Base-by-base conservation (phyloP, 2,113 vertebrate genomes). In the Corythaixoides concolor region DNA sequence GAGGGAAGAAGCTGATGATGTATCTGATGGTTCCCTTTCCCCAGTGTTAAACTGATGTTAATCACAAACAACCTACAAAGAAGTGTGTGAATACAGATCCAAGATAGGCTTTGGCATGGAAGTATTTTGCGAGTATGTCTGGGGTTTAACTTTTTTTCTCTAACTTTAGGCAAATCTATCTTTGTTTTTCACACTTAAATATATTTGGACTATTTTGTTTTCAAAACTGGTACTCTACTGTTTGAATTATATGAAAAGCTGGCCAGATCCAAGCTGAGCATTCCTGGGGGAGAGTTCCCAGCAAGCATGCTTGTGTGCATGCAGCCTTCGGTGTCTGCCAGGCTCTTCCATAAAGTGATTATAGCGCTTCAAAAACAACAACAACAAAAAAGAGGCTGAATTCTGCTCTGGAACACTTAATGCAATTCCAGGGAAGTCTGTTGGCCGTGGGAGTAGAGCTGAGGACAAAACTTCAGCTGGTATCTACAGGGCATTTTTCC, bases 201-300 rank as follows among this genome's bases (percentile, higher is more conserved):
- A 47, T 83, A 62, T 80, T 92, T 85, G 33, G 73, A 62, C 18
- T 69, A 53, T 72, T 95, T 72, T 91, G 47, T 88, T 96, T 91
- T 89, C 69, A 86, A 68, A 94, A 68, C 10, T 62, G 67, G 26
- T 45, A 28, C 88, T 89, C 77, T 82, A 82, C 86, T 93, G 16
- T 88, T 85, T 80, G 81, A 92, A 80, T 93, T 94, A 58, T 78
- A 79, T 66, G 91, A 94, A 76, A 93, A 79, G 55, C 84, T 93
- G 70, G 59, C 81, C 53, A 79, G 67, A 94, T 85, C 84, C 74
- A 76, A 94, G 93, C 47, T 58, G 89, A 95, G 70, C 55, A 88
- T 93, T 96, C 94, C 91, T 95, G 70, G 59, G 89, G 87, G 75
- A 93, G 74, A 91, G 75, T 97, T 96, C 96, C 94, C 93, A 95